Conservation (phyloP, 2,888 invertebrate genomes). For the Ophion slaviceki region DNA sequence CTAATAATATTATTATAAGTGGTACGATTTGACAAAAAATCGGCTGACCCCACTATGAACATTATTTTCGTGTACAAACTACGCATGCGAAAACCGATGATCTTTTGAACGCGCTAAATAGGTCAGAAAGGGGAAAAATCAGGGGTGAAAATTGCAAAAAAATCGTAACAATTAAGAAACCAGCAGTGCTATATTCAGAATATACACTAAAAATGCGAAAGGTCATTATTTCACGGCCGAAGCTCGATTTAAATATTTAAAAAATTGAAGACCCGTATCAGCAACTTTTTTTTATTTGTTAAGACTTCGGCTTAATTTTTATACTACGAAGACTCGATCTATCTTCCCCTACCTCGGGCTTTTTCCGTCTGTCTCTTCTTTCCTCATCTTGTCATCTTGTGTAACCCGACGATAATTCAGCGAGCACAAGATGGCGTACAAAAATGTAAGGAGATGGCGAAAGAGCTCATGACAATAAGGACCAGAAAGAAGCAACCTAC, state of each 20-base stretch:
- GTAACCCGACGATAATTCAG: slow-evolving; percentile 59
- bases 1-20: too few relatives aligned
- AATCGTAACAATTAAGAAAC: too few relatives aligned
- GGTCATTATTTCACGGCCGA: too few relatives aligned
- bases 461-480: slow-evolving; percentile 42
- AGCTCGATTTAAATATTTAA: not conserved
- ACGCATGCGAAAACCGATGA: too few relatives aligned
- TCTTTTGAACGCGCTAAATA: too few relatives aligned
- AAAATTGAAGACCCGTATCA: not conserved
- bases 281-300: not conserved
- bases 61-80: too few relatives aligned
- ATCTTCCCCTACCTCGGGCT: not conserved
- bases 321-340: not conserved
- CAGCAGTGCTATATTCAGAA: too few relatives aligned
- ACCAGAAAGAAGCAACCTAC: slow-evolving; percentile 58
- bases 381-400: not conserved
- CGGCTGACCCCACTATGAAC: too few relatives aligned
- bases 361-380: not conserved
- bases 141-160: too few relatives aligned
- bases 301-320: not conserved
- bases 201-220: too few relatives aligned
- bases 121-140: too few relatives aligned
- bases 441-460: slow-evolving; percentile 19
- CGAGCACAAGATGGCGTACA: slow-evolving; percentile 54
- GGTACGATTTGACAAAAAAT: too few relatives aligned